Evolutionary conservation across 2,888 invertebrate genomes (phyloP), one percentile per base, ranked within the genome.

Genomic region (Drosophila kokeensis): DNA sequence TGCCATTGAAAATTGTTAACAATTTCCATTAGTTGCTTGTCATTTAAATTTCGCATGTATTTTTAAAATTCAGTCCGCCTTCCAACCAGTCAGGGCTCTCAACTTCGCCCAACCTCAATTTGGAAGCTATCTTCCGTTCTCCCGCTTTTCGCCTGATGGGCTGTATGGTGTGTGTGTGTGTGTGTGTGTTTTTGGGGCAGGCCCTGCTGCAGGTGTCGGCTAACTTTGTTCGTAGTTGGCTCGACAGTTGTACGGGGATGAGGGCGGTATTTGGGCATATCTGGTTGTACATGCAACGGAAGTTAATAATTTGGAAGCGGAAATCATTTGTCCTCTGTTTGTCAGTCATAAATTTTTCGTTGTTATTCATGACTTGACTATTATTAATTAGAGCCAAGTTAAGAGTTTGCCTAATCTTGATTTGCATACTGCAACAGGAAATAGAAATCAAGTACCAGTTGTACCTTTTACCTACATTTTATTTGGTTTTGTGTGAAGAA

Each of bases 21-120:
- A 87, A 89, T 90, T 89, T 90, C 90, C 90, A 88, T 88, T 88
- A 88, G 90, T 89, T 87, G 83, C 89, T 90, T 88, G 87, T 88
- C 87, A 90, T 88, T 88, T 90, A 90, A 88, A 88, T 88, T 87
- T 89, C 64, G 67, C 72, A 76, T 73, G 85, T 72, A 81, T 75
- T 85, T 83, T 88, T 69, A 82, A 83, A 78, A 75, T 86, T 76
- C 79, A 69, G 38, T 84, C 66, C 79, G 70, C 66, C 68, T 70
- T 52, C 50, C 45, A 45, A 29, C 36, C 38, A 29, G 24, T 30
- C 42, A 53, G 54, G 10, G 4, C 10, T 18, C 54, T 36, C 13
- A 54, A 54, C 11, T 57, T 38, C 49, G 42, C 18, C 40, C 32
- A 29, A 18, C 50, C 29, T 34, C n/a, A 52, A 54, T 40, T 54